phyloP scores from a whole-genome alignment of 64 coral and sea anemone species.

The Actinia tenebrosa region DNA sequence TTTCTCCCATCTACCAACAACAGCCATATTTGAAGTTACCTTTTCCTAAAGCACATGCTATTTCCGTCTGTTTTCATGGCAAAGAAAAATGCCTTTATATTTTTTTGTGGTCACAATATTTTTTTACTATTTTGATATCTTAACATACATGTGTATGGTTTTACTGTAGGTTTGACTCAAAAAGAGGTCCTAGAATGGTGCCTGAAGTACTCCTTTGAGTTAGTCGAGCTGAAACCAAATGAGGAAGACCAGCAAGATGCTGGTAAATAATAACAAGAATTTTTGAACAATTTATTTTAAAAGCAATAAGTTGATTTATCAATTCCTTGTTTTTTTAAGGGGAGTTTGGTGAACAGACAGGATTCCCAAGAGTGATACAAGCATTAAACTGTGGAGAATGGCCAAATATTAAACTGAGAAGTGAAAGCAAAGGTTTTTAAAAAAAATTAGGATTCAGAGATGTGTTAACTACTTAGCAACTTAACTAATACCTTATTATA shows the following conservation, averaged over 20 bases:
- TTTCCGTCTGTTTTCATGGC: no score
- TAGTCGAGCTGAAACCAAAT: constrained; percentile 24
- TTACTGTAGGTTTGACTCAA: neutral
- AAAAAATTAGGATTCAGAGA: no score
- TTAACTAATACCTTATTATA: no score
- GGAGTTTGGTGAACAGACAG: constrained; percentile 31
- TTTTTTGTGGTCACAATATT: no score
- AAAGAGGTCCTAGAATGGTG: constrained; percentile 31
- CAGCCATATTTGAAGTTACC: no score
- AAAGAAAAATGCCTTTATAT: no score
- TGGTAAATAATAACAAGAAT: neutral
- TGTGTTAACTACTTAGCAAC: no score
- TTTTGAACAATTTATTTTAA: neutral
- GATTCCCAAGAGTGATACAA: constrained; percentile 26
- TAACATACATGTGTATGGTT: neutral
- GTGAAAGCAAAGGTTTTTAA: neutral
- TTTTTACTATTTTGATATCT: no score
- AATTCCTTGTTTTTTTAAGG: neutral
- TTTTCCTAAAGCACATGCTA: no score
- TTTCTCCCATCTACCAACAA: no score
- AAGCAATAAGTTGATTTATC: neutral
- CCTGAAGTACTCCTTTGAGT: constrained; percentile 29
- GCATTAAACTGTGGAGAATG: constrained; percentile 29
- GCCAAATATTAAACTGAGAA: constrained; percentile 24
- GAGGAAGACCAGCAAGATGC: neutral